Percentiles rank a stretch among this genome's conserved stretches.
Evolutionary conservation across 2,797 vertebrate species (phyloP).

Genomic region (Cryptoblepharus egeriae): DNA sequence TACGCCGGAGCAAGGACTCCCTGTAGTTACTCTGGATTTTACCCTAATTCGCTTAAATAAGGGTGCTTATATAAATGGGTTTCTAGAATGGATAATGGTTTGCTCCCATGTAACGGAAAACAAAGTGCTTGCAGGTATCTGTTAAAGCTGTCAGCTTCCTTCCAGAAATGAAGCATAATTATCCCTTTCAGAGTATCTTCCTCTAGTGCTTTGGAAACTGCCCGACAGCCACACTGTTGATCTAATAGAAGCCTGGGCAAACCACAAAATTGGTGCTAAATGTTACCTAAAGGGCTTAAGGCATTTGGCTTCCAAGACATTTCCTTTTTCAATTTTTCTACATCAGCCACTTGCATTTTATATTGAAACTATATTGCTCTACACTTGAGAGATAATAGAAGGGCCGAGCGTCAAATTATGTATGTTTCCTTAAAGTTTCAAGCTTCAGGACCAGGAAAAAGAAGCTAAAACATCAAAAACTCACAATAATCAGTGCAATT

Average conservation of each 20-base stretch:
- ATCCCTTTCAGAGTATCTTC: not conserved
- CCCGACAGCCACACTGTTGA: not conserved
- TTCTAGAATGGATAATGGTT: not conserved
- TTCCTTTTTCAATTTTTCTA: not conserved
- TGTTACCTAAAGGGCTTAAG: not conserved
- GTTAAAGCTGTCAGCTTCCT: not conserved
- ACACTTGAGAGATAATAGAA: not conserved
- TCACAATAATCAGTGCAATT: not conserved
- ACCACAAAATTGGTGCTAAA: not conserved
- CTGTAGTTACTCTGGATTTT: no score
- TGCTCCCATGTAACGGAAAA: not conserved
- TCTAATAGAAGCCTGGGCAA: not conserved
- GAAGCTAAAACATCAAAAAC: not conserved
- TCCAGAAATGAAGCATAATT: not conserved
- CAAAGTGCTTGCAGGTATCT: not conserved
- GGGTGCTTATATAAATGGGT: not conserved
- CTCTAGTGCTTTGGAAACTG: not conserved
- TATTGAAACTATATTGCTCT: no score
- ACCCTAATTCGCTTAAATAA: not conserved
- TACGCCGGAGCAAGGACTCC: no score
- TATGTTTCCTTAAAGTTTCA: not conserved
- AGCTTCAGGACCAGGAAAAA: not conserved
- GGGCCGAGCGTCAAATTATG: not conserved
- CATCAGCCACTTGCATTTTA: not conserved
- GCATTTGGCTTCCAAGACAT: not conserved